Base-by-base conservation (phyloP, 1,140 invertebrate species). In the Drosophila melanica region DNA sequence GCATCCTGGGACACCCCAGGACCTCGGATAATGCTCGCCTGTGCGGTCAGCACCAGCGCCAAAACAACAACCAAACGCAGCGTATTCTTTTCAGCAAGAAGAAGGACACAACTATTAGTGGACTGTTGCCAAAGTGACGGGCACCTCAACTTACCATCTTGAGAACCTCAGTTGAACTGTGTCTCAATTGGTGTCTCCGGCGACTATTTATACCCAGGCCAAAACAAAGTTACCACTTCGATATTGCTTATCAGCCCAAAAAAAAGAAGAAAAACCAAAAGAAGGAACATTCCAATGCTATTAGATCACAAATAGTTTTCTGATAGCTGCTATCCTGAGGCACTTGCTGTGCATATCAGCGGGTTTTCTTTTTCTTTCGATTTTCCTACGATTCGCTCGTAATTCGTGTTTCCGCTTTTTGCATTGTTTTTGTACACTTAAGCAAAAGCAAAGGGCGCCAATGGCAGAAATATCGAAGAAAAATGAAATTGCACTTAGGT, bases 401-500 rank as follows among this genome's bases (percentile, higher is more conserved):
- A 66, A 60, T 70, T 63, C 44, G 33, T n/a, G n/a, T 60, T 35
- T 60, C 10, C 33, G 27, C n/a, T 33, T 54, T 2, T 14, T 10
- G 16, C 58, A 23, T 62, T 62, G 45, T 64, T 64, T 69, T 59
- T 64, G 63, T 58, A 45, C 77, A 77, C 76, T 85, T 79, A 81
- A 75, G 51, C 69, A 7, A 5, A 27, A 7, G 33, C 30, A 9
- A 33, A 68, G 72, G 81, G 77, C 81, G 81, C 81, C 81, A 85
- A 48, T 81, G 81, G 81, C 81, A 57, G 55, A 51, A 75, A 86
- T 81, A 86, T 79, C 64, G 71, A 42, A 42, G 51, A 55, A 69
- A 69, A 87, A 82, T 79, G 66, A 72, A 86, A 87, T 79, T 86
- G 82, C 82, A 86, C 82, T 86, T 74, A 86, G 77, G 79, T 67